Base-by-base conservation (phyloP, 1,140 invertebrate genomes). In the Sarcophaga peregrina region DNA sequence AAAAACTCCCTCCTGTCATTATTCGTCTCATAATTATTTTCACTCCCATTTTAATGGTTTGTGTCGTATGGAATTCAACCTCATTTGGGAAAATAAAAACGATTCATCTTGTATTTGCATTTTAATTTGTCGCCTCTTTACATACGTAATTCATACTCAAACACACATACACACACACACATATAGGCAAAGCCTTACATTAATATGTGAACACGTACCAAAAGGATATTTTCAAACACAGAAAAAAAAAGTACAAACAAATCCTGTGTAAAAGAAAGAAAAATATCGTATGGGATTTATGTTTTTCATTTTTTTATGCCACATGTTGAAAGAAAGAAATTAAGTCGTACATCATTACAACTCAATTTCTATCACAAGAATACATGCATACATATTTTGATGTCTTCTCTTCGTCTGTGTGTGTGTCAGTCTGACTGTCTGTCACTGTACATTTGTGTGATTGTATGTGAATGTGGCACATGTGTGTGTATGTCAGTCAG, bases 91-190 rank as follows among this genome's bases (percentile, higher is more conserved):
- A 62, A 62, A 62, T 10, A 52, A 62, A 68, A 68, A 68, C 62
- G 62, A 68, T 68, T 68, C 62, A 68, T 68, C 62, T 68, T 68
- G 62, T 68, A 68, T 68, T 68, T 68, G 62, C 62, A 68, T 68
- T 68, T 68, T 68, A 68, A 68, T 68, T 68, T 68, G 62, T 68
- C 62, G 62, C 8, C 25, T 68, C 20, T 68, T 25, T 20, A 62
- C 11, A 62, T 62, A 15, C n/a, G 17, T 68, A 68, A 68, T 68
- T 68, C 17, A 20, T n/a, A 62, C 17, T 20, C 62, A 68, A 0
- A 68, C n/a, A 68, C 58, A 68, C 13, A 58, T n/a, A n/a, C n/a
- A n/a, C n/a, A 58, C 13, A n/a, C 15, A 37, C 25, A 37, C 25
- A 37, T 37, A 37, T 4, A 37, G 25, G 25, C 13, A 58, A 7